These are phyloP conservation scores for Eolophus roseicapilla DNA, from an alignment of 2,113 vertebrate species.

Conservation along the genomic window DNA sequence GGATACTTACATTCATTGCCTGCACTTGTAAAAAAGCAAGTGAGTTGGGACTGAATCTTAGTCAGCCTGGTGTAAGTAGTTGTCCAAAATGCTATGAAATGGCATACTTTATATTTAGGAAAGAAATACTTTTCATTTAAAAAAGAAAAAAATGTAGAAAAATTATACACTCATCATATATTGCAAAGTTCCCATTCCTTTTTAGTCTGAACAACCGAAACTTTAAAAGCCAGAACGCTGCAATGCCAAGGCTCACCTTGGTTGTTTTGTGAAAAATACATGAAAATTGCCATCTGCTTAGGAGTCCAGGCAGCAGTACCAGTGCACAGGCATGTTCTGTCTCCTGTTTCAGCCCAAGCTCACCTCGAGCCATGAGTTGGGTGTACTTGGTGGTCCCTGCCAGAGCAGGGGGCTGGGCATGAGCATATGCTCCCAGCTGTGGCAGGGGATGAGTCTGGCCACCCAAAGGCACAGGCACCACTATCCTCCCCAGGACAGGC, in stretches of 20 bases:
- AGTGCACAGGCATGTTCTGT: background rate
- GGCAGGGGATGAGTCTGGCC: background rate
- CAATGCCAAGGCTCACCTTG: background rate
- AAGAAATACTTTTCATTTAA: background rate
- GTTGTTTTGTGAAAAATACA: background rate
- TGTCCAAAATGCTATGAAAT: background rate
- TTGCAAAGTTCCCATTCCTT: background rate
- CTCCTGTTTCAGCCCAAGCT: background rate
- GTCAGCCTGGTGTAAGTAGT: background rate
- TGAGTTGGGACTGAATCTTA: fast-evolving
- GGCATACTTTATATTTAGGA: background rate
- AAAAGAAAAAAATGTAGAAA: background rate
- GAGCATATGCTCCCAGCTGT: background rate
- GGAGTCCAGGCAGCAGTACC: background rate
- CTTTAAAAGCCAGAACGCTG: background rate
- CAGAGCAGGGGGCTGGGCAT: background rate
- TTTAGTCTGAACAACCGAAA: background rate
- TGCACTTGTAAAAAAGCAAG: background rate
- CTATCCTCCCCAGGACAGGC: background rate
- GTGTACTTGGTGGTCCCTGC: background rate
- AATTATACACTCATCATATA: background rate
- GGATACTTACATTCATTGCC: background rate
- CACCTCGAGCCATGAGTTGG: fast-evolving
- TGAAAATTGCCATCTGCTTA: background rate
- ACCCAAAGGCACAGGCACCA: background rate